Evolutionary conservation across 2,113 vertebrate genomes (phyloP), one percentile per base, ranked within the genome.

Genomic region (Equus przewalskii): DNA sequence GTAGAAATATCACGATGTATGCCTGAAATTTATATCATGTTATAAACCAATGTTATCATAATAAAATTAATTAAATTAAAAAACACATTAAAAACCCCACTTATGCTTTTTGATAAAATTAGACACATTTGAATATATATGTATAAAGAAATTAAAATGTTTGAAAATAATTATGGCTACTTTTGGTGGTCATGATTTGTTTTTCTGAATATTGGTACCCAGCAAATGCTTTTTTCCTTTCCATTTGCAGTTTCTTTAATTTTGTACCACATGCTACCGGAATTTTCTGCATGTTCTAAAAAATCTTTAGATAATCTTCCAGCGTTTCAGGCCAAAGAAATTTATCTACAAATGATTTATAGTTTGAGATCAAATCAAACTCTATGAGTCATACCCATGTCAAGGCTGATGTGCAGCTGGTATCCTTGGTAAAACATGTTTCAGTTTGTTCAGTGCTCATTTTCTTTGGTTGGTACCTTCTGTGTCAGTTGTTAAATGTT

Each of bases 261-360:
- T 89, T 92, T 95, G 54, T 89, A n/a, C 60, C 64, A 62, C 56
- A 30, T 87, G 11, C 49, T 82, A 76, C 12, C 36, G 83, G 51
- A 81, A 87, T 69, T 81, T 96, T 82, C 41, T 94, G 51, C 21
- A n/a, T 54, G 18, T 82, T 96, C 51, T 76, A 24, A 56, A 70
- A 81, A 67, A 26, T 92, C n/a, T 78, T 69, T 62, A 75, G 12
- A 51, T 85, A 33, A 46, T 94, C 26, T 16, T 91, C 4, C 21
- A 86, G 15, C 13, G 65, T 94, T 94, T 94, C 49, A 95, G 26
- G 33, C n/a, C 69, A 93, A 51, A 91, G 65, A 73, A 82, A 89
- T 12, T 58, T 78, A 51, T 24, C 65, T 67, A 90, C 58, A 93
- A 65, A 67, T 64, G 41, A 88, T 19, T 65, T 96, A 21, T 44